Evolutionary conservation across 2,888 invertebrate species (phyloP).

Genomic region (Glyphotaelius pellucidus): DNA sequence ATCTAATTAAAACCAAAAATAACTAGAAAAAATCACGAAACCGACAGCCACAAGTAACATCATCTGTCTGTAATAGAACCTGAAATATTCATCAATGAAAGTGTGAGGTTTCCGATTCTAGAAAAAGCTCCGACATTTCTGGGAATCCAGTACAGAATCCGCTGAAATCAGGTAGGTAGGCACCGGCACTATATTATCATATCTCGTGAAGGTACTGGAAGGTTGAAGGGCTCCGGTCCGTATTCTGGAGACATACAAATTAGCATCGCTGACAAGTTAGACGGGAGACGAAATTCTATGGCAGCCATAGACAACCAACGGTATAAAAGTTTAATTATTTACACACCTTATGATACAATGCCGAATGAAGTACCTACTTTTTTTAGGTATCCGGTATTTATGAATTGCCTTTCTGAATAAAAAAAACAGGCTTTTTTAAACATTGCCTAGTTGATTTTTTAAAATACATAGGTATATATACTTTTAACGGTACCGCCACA

Average conservation of each 20-base stretch:
- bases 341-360: background rate
- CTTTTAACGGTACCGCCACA: too few relatives aligned
- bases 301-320: background rate
- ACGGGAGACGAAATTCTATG: background rate
- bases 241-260: conserved; percentile 30
- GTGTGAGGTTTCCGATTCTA: background rate
- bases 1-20: background rate
- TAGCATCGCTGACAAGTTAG: conserved; percentile 24
- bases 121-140: background rate
- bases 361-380: too few relatives aligned
- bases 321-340: background rate
- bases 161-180: background rate
- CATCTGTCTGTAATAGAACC: background rate
- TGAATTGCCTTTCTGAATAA: too few relatives aligned
- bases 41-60: background rate
- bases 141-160: background rate
- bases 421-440: too few relatives aligned
- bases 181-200: background rate
- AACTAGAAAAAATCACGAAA: background rate
- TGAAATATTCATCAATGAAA: background rate
- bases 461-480: too few relatives aligned
- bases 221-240: background rate
- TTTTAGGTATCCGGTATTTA: too few relatives aligned
- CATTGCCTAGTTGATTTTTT: too few relatives aligned
- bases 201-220: background rate